Base-by-base conservation (phyloP, 2,797 vertebrate species). In the Acrossocheilus fasciatus region DNA sequence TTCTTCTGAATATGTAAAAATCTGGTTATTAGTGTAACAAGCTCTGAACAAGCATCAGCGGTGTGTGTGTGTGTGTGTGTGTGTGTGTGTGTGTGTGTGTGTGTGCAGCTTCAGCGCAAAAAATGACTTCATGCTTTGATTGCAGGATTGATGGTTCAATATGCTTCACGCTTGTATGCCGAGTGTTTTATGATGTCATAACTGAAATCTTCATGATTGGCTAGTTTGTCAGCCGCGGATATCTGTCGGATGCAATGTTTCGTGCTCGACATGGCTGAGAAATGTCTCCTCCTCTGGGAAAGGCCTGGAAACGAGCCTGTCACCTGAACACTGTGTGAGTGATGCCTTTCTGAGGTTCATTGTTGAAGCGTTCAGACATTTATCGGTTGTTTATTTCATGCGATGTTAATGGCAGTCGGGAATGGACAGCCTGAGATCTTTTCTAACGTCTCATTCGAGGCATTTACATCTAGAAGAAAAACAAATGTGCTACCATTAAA, bases 311-410 rank as follows among this genome's bases (percentile, higher is more conserved):
- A 82, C 69, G 26, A 30, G 23, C 30, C 70, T 88, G 80, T 87
- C 81, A 73, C 62, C 45, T 81, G 83, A 84, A 66, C n/a, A 68
- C 34, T 18, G 36, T 72, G 84, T 81, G 78, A 79, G 62, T 41
- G 43, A 50, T 45, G 20, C 20, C 36, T 54, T n/a, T 26, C 15
- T 12, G 54, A 52, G 57, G n/a, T 72, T 70, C 57, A 26, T 36
- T 20, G 30, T 47, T 50, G 62, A 41, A 43, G 82, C 34, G 50
- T 30, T 64, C 74, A 45, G 59, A 76, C 69, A 62, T 86, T 73
- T 82, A 88, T 88, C 52, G 39, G 39, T 83, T 45, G 81, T 81
- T 77, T 69, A 85, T 78, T 84, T 59, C 20, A 79, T 52, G 74
- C 50, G n/a, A n/a, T 64, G 75, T 62, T 68, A 83, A 52, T 84